Evolutionary conservation across 2,797 vertebrate genomes (phyloP).

Genomic region (Sebastes diploproa): DNA sequence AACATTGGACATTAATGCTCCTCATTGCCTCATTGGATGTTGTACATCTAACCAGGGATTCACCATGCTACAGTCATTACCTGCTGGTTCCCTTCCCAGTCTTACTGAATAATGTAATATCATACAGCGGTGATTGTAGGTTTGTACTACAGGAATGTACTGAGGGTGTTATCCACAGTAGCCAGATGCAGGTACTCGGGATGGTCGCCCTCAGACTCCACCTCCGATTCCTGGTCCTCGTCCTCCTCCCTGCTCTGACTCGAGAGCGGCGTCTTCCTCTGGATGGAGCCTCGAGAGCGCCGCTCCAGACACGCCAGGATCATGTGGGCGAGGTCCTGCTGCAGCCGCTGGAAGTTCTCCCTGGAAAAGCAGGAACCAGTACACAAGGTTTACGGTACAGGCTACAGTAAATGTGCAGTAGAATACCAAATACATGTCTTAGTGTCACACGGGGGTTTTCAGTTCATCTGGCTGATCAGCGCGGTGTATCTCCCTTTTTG

Average conservation of each 20-base stretch:
- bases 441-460: too few species aligned
- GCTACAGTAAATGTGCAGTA: not conserved
- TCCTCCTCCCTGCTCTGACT: slow-evolving; percentile 76
- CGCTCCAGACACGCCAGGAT: slow-evolving; percentile 86
- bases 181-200: slow-evolving; percentile 92
- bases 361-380: slow-evolving; percentile 65
- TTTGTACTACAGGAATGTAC: slow-evolving; percentile 84
- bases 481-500: not conserved
- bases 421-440: not conserved
- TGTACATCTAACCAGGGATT: too few species aligned
- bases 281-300: slow-evolving; percentile 68
- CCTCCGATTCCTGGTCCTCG: slow-evolving; percentile 40
- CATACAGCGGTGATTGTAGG: not conserved
- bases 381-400: not conserved
- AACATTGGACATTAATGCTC: not conserved
- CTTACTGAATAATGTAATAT: not conserved
- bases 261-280: slow-evolving; percentile 60
- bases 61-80: not conserved
- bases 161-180: slow-evolving; percentile 83
- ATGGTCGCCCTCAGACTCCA: slow-evolving; percentile 77
- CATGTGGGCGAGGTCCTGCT: slow-evolving; percentile 91
- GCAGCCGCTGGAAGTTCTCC: slow-evolving; percentile 92
- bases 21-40: not conserved
- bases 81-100: not conserved
- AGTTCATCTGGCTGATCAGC: not conserved